Conservation (phyloP, 2,797 vertebrate genomes). For the Salarias fasciatus region DNA sequence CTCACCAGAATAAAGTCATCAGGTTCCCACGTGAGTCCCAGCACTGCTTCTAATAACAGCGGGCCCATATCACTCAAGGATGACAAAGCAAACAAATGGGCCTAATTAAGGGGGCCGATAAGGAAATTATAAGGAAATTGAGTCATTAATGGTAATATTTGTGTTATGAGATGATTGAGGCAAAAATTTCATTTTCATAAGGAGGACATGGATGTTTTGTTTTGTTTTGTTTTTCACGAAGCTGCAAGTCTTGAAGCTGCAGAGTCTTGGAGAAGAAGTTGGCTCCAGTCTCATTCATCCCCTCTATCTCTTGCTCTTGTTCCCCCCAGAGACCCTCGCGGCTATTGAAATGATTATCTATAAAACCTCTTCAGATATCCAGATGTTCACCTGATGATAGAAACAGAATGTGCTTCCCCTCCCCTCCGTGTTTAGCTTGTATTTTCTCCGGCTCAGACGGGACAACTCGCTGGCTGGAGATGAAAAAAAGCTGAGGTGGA, state of each 20-base stretch:
- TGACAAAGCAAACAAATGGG: slow-evolving; percentile 77
- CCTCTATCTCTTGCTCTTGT: slow-evolving; percentile 36
- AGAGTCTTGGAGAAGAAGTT: slow-evolving; percentile 29
- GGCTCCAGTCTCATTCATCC: slow-evolving; percentile 25
- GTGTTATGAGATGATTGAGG: slow-evolving; percentile 67
- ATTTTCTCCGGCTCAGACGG: slow-evolving; percentile 32
- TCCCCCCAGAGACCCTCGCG: slow-evolving; percentile 47
- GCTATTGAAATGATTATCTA: slow-evolving; percentile 55
- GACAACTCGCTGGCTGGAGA: slow-evolving; percentile 61
- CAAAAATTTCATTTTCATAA: slow-evolving; percentile 60
- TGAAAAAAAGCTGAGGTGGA: slow-evolving; percentile 60
- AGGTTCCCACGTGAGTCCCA: slow-evolving; percentile 50
- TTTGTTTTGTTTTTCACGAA: slow-evolving; percentile 45
- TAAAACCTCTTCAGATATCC: slow-evolving; percentile 55
- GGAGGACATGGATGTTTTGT: slow-evolving; percentile 36
- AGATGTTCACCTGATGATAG: slow-evolving; percentile 59
- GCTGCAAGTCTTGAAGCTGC: slow-evolving; percentile 28
- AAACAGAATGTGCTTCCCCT: slow-evolving; percentile 36
- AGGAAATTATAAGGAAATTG: slow-evolving; percentile 78
- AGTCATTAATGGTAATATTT: slow-evolving; percentile 75
- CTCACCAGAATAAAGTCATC: slow-evolving; percentile 53
- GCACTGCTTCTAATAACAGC: slow-evolving; percentile 66
- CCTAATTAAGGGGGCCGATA: slow-evolving; percentile 66
- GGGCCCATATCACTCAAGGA: slow-evolving; percentile 56
- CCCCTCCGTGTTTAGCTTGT: slow-evolving; percentile 17